phyloP scores from a whole-genome alignment of 2,888 invertebrate species.

The Hypomecis atomaria region DNA sequence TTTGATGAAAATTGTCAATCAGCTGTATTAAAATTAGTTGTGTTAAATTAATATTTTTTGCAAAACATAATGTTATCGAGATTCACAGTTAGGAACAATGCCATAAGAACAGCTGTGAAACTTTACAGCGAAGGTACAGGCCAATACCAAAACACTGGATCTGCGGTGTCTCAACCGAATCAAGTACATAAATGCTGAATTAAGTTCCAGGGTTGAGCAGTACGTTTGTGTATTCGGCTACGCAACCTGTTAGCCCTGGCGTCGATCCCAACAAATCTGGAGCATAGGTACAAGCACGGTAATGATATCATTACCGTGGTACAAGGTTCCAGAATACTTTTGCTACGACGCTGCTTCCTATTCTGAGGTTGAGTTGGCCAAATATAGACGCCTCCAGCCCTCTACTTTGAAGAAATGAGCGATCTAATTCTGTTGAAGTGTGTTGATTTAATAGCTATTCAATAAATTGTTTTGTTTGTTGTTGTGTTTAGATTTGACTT shows the following conservation, averaged over 20 bases:
- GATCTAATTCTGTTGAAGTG: neutral
- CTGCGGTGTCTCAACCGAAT: constrained; percentile 40
- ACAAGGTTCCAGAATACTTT: constrained; percentile 96
- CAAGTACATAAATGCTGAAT: constrained; percentile 58
- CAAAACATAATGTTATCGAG: constrained; percentile 44
- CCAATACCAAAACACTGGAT: constrained; percentile 43
- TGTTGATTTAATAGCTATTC: constrained; percentile 13
- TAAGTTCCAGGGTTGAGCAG: constrained; percentile 88
- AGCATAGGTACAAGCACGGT: no score
- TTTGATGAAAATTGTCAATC: no score
- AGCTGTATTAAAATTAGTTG: constrained; percentile 10
- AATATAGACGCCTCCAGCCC: constrained; percentile 92
- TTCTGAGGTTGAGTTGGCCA: constrained; percentile 93
- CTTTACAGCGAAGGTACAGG: constrained; percentile 59
- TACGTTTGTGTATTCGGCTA: constrained; percentile 81
- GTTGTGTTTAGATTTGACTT: constrained; percentile 12
- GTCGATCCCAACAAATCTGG: constrained; percentile 87
- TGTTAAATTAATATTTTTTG: constrained; percentile 33
- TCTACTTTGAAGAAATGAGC: constrained; percentile 80
- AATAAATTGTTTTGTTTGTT: constrained; percentile 21
- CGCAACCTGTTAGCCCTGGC: constrained; percentile 88
- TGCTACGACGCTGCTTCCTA: constrained; percentile 91
- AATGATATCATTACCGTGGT: no score
- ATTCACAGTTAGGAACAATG: constrained; percentile 47
- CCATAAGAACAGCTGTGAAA: constrained; percentile 50